These are phyloP conservation scores for Illadopsis cleaveri DNA, from an alignment of 2,113 vertebrate genomes.

Conservation along the genomic window DNA sequence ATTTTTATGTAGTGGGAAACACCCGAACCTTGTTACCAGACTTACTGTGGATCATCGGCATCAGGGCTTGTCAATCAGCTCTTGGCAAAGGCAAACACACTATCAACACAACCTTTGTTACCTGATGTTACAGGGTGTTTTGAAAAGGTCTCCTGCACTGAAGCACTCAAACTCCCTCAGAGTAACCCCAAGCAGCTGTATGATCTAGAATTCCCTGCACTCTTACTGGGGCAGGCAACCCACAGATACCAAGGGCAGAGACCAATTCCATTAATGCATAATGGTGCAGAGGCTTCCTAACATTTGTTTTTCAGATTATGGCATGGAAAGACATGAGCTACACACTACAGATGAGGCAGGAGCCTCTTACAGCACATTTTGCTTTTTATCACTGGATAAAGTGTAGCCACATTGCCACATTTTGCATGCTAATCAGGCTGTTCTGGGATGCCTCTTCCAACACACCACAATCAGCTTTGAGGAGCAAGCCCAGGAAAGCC, in stretches of 20 bases:
- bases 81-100: background rate
- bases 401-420: background rate
- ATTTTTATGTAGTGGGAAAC: background rate
- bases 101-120: background rate
- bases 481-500: background rate
- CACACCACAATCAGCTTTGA: background rate
- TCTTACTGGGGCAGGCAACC: rapidly evolving
- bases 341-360: background rate
- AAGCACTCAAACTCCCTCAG: background rate
- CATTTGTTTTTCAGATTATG: background rate
- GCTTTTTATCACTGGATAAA: background rate
- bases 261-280: rapidly evolving
- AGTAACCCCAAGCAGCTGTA: background rate
- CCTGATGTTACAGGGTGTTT: background rate
- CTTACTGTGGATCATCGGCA: background rate
- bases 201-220: background rate
- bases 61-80: background rate
- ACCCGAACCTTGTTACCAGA: background rate
- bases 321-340: background rate
- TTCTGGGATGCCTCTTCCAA: background rate
- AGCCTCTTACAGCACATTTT: background rate
- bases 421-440: background rate
- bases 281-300: background rate
- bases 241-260: background rate
- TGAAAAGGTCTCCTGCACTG: background rate